A percentile compares a stretch with the other conserved stretches of the same genome.
Evolutionary conservation across 2,797 vertebrate genomes (phyloP).

Genomic region (Choloepus didactylus): DNA sequence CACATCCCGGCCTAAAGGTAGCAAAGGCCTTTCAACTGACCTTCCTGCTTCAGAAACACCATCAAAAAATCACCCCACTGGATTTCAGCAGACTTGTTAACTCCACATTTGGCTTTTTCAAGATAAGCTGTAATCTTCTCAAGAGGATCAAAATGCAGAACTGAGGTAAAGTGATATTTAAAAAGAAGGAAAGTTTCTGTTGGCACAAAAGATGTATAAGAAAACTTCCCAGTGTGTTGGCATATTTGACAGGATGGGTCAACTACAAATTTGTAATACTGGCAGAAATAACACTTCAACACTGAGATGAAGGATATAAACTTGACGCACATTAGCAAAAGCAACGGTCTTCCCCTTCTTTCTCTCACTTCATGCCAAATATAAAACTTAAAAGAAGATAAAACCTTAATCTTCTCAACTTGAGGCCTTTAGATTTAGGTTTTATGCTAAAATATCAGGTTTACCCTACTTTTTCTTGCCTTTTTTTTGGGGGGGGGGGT

Average conservation of each 20-base stretch:
- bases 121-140: constrained; percentile 49
- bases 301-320: too few relatives aligned
- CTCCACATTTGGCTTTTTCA: constrained; percentile 13
- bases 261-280: not conserved
- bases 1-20: not conserved
- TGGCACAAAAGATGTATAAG: constrained; percentile 70
- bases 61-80: not conserved
- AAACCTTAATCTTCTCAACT: too few relatives aligned
- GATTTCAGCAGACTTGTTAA: not conserved
- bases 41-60: not conserved
- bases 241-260: constrained; percentile 29
- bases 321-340: constrained; percentile 26
- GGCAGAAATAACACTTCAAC: constrained; percentile 20
- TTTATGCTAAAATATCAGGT: constrained; percentile 1
- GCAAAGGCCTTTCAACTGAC: not conserved
- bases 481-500: too few relatives aligned
- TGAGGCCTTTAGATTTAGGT: too few relatives aligned
- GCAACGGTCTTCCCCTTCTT: not conserved
- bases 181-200: constrained; percentile 57
- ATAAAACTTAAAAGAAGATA: too few relatives aligned
- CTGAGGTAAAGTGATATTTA: constrained; percentile 66
- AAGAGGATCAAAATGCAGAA: constrained; percentile 55
- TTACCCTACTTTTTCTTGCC: not conserved
- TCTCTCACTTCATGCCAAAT: too few relatives aligned
- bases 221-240: constrained; percentile 29